phyloP scores from a whole-genome alignment of 2,888 invertebrate species.

The Rotaria magnacalcarata region DNA sequence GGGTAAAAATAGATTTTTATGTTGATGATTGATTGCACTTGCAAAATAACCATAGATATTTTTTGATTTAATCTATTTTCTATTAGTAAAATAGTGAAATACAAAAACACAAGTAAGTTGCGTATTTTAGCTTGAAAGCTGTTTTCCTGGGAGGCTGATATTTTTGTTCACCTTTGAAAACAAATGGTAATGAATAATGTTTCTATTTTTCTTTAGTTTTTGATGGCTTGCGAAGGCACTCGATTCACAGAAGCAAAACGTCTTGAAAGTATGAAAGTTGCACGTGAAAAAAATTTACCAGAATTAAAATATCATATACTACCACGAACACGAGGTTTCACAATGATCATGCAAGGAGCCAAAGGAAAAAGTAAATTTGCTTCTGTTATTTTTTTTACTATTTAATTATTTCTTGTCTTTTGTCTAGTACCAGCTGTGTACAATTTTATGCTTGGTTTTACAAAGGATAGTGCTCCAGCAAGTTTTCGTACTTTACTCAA shows the following conservation, averaged over 20 bases:
- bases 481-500: not conserved
- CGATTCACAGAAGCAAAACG: slow-evolving; percentile 81
- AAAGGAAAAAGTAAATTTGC: slow-evolving; percentile 62
- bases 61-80: no score
- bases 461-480: not conserved
- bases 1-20: no score
- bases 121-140: no score
- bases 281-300: slow-evolving; percentile 76
- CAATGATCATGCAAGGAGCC: slow-evolving; percentile 75
- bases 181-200: no score
- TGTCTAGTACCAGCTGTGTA: not conserved
- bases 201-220: slow-evolving; percentile 63
- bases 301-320: slow-evolving; percentile 80
- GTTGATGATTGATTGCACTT: no score
- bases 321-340: slow-evolving; percentile 87
- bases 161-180: no score
- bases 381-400: slow-evolving; percentile 1
- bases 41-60: no score
- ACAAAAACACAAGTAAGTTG: no score
- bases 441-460: slow-evolving; percentile 8
- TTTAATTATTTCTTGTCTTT: not conserved
- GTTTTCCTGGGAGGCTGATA: no score
- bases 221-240: slow-evolving; percentile 87
- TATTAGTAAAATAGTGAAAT: no score
- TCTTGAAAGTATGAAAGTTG: slow-evolving; percentile 78